Base-by-base conservation (phyloP, 2,797 vertebrate genomes). In the Sebastes alutus region DNA sequence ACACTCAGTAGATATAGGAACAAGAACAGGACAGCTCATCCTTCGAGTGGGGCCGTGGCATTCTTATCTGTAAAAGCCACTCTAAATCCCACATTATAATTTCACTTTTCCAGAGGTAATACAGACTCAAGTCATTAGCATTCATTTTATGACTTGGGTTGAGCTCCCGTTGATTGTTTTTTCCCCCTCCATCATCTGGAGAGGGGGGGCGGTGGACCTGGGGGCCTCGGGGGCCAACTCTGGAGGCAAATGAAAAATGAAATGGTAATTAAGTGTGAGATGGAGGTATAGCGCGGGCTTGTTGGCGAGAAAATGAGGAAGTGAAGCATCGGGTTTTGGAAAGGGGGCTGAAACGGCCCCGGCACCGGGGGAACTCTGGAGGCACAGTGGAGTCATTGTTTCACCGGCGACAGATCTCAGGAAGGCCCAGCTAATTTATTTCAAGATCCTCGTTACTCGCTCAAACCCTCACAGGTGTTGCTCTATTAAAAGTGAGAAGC, bases 401-500 rank as follows among this genome's bases (percentile, higher is more conserved):
- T 87, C 54, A 55, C 23, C 9, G 54, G 76, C 94, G 90, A 94
- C 78, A 90, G 82, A 80, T 84, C 89, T 93, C 94, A 94, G 92
- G 42, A 95, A 93, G 90, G 93, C 77, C 76, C 27, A 16, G 81
- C 86, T 96, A 94, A 97, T 96, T 96, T 94, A 94, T 96, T 95
- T 86, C 93, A 90, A 94, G 91, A 92, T 63, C 73, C 63, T 80
- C 65, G 73, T 87, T 90, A 88, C 63, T 65, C 20, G 30, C 38
- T 49, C 46, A 42, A 63, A 86, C 71, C 85, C 90, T 90, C 49
- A 6, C 89, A 94, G 89, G 84, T 95, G 95, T 92, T 89, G 94
- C 93, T 95, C 94, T 95, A 95, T 96, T 97, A 96, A 96, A 97
- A 96, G 69, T 59, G 77, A 87, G 93, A 93, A 94, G 94, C 93